A percentile compares a stretch with the other conserved stretches of the same genome.
Conservation (phyloP, 2,113 vertebrate species). For the Salvelinus namaycush region DNA sequence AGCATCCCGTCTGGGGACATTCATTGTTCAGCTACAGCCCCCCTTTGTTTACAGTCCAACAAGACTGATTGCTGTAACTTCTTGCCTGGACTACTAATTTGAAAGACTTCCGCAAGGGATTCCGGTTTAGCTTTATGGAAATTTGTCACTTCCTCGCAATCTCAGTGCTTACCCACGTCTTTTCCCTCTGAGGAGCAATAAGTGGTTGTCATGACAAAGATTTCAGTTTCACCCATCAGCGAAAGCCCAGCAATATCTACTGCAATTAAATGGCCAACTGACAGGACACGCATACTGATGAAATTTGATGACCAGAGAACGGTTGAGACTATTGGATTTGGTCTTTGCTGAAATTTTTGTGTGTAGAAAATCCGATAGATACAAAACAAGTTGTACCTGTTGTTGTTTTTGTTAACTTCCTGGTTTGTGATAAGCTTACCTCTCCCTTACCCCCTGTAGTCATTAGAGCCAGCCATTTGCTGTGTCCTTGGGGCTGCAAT, state of each 20-base stretch:
- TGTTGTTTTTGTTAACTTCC: slow-evolving; percentile 8
- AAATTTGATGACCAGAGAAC: neutral
- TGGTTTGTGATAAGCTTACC: neutral
- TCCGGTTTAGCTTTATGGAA: slow-evolving; percentile 44
- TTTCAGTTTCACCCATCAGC: slow-evolving; percentile 11
- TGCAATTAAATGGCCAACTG: neutral
- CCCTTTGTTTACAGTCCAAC: slow-evolving; percentile 25
- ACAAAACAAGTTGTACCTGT: neutral
- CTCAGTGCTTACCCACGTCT: slow-evolving; percentile 23
- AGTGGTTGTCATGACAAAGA: slow-evolving; percentile 23
- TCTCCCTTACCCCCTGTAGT: neutral
- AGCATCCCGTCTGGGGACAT: slow-evolving; percentile 9
- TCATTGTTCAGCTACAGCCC: slow-evolving; percentile 37
- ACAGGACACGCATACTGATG: neutral
- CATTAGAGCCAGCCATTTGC: slow-evolving; percentile 5
- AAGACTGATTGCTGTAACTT: slow-evolving; percentile 36
- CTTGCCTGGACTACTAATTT: slow-evolving; percentile 37
- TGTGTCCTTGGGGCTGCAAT: neutral
- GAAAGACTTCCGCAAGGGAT: slow-evolving; percentile 31
- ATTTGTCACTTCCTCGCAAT: slow-evolving; percentile 32
- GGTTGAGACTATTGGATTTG: neutral
- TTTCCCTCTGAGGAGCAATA: slow-evolving; percentile 15
- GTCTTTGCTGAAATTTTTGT: too few relatives aligned
- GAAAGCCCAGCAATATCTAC: neutral
- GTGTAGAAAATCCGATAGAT: too few relatives aligned